A percentile compares a stretch with the other conserved stretches of the same genome.
Conservation (phyloP, 2,888 invertebrate genomes). For the Limnephilus auricula region DNA sequence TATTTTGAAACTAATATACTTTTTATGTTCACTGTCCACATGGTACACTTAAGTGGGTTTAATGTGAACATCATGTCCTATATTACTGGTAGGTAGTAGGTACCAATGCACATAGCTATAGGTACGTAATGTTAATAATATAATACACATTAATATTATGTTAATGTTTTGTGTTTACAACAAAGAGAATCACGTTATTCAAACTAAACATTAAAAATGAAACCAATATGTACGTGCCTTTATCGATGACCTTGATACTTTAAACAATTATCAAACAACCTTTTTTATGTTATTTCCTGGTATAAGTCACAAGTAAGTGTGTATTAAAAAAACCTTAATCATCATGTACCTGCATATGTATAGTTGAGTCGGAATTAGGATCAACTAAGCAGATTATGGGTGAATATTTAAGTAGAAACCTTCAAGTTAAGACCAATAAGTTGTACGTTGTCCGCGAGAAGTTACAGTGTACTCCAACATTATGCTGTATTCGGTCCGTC, state of each 20-base stretch:
- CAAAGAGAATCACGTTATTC: background rate
- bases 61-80: too few species aligned
- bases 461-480: background rate
- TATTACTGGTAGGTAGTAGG: background rate
- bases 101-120: too few species aligned
- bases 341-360: background rate
- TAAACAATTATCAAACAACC: background rate
- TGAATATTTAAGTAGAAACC: background rate
- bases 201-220: background rate
- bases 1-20: too few species aligned
- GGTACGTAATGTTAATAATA: background rate
- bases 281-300: background rate
- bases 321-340: background rate
- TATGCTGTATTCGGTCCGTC: too few species aligned
- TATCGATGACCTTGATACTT: background rate
- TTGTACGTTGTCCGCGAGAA: background rate
- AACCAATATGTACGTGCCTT: background rate
- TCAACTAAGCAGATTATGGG: background rate
- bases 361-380: background rate
- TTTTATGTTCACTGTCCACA: too few species aligned
- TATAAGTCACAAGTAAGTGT: background rate
- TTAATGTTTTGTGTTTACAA: background rate
- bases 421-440: background rate
- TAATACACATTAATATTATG: too few species aligned
- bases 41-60: too few species aligned